Conservation (phyloP, 1,140 invertebrate genomes). For the Bemisia tabaci region DNA sequence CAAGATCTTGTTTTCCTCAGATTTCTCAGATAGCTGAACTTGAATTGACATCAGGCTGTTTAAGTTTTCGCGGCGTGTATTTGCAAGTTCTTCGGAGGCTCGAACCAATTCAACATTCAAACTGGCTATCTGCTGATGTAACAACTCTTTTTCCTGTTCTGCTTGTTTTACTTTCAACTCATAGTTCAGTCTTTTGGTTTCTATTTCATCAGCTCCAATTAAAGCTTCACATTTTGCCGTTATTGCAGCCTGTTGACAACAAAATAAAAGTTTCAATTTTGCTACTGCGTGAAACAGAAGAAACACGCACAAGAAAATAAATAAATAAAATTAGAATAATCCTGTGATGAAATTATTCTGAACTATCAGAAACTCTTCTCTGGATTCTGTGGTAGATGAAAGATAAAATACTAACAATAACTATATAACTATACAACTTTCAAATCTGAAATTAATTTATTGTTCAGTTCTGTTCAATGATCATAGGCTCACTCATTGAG, state of each 20-base stretch:
- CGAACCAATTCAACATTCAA: conserved; percentile 61
- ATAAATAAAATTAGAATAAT: too few relatives aligned
- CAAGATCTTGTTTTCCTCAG: conserved; percentile 50
- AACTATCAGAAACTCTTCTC: too few relatives aligned
- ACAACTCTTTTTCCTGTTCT: conserved; percentile 57
- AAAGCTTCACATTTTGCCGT: conserved; percentile 70
- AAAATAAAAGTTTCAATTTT: too few relatives aligned
- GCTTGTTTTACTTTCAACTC: conserved; percentile 69
- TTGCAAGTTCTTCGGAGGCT: conserved; percentile 58
- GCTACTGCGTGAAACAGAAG: too few relatives aligned
- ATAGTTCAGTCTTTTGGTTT: conserved; percentile 57
- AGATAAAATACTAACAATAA: too few relatives aligned
- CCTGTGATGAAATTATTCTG: too few relatives aligned
- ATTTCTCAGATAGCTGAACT: conserved; percentile 57
- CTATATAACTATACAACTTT: too few relatives aligned
- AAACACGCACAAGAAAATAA: too few relatives aligned
- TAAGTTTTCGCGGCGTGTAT: conserved; percentile 56
- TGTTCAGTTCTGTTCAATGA: too few relatives aligned
- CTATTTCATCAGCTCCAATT: conserved; percentile 60
- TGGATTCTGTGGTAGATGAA: too few relatives aligned
- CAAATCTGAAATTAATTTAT: too few relatives aligned
- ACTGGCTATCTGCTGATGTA: conserved; percentile 58
- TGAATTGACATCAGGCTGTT: conserved; percentile 55
- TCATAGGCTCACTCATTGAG: too few relatives aligned
- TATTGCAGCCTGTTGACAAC: conserved; percentile 35